Conservation (phyloP, 2,113 vertebrate genomes). For the Perca fluviatilis region DNA sequence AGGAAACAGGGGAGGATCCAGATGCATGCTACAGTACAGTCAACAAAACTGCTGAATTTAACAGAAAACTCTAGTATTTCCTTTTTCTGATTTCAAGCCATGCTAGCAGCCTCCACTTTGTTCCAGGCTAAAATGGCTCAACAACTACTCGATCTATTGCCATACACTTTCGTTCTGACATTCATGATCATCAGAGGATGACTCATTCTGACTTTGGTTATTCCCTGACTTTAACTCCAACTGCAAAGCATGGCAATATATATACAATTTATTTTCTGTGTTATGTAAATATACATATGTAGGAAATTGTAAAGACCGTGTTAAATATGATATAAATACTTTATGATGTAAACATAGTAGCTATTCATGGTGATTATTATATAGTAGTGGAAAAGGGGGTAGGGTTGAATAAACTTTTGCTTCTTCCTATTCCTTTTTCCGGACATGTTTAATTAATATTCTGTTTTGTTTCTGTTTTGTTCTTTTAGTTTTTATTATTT, state of each 20-base stretch:
- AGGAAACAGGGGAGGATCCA: not conserved
- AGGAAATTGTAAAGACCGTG: too few relatives aligned
- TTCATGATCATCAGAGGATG: not conserved
- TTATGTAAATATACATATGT: too few relatives aligned
- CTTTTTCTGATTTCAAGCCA: not conserved
- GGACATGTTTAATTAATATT: too few relatives aligned
- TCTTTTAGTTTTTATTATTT: too few relatives aligned
- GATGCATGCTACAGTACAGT: constrained; percentile 32
- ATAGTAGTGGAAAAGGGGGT: too few relatives aligned
- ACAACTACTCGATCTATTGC: not conserved
- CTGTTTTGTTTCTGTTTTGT: too few relatives aligned
- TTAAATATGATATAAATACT: too few relatives aligned
- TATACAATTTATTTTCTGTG: too few relatives aligned
- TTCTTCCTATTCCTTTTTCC: too few relatives aligned
- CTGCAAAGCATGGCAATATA: not conserved
- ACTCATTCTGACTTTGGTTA: not conserved
- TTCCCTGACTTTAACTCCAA: not conserved
- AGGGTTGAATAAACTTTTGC: too few relatives aligned
- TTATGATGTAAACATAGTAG: too few relatives aligned
- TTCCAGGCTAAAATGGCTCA: not conserved
- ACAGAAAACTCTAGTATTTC: not conserved
- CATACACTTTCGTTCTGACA: not conserved
- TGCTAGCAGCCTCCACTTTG: not conserved
- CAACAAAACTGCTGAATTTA: not conserved
- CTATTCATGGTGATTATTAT: too few relatives aligned